Conservation (phyloP, 2,888 invertebrate genomes). For the Stictocephala bisonia region DNA sequence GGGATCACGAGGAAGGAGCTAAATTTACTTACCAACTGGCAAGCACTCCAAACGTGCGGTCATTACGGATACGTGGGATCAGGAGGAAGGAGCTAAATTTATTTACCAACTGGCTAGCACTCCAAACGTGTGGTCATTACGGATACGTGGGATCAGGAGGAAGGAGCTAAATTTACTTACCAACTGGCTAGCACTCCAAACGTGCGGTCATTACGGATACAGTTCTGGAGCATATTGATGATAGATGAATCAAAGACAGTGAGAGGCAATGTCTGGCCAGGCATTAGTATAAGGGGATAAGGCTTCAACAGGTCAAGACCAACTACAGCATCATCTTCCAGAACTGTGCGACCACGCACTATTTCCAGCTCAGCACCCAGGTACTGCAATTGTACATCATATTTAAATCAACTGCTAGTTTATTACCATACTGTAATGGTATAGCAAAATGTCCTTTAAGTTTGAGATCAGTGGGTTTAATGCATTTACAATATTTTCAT, state of each 20-base stretch:
- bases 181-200: constrained; percentile 73
- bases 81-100: too few species aligned
- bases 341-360: constrained; percentile 72
- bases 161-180: constrained; percentile 57
- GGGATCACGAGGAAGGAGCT: too few species aligned
- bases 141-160: too few species aligned
- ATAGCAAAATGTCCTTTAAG: too few species aligned
- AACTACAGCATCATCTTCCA: constrained; percentile 69
- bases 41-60: constrained; percentile 75
- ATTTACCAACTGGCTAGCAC: too few species aligned
- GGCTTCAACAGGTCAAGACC: constrained; percentile 71
- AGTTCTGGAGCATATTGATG: constrained; percentile 70
- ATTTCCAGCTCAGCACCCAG: constrained; percentile 72
- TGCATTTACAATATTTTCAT: too few species aligned
- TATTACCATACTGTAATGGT: too few species aligned
- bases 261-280: constrained; percentile 84
- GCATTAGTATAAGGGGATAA: constrained; percentile 75
- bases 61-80: constrained; percentile 70
- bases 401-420: too few species aligned
- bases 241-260: constrained; percentile 67
- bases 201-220: constrained; percentile 71
- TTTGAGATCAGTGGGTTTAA: too few species aligned
- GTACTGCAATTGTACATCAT: too few species aligned
- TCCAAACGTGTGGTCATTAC: neutral
- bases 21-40: constrained; percentile 65